Evolutionary conservation across 2,888 invertebrate species (phyloP).

Genomic region (Cotesia congregata): DNA sequence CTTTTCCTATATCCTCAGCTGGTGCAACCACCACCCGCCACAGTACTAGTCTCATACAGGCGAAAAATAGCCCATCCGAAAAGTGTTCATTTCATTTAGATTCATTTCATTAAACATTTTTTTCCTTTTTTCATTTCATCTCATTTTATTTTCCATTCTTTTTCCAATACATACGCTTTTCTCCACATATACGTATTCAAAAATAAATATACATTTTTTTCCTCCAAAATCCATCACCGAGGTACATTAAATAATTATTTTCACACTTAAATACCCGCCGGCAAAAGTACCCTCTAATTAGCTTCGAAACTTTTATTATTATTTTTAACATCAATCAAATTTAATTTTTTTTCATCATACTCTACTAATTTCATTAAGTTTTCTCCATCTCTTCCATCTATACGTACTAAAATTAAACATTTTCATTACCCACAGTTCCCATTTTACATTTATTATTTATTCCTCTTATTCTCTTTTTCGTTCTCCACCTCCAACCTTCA

Average conservation of each 20-base stretch:
- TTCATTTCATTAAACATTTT: background rate
- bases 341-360: background rate
- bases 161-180: background rate
- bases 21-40: conserved; percentile 3
- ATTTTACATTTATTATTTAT: conserved; percentile 1
- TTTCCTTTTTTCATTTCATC: background rate
- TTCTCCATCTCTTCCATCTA: background rate
- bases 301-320: conserved; percentile 11
- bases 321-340: conserved; percentile 30
- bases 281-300: conserved; percentile 17
- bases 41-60: conserved; percentile 7
- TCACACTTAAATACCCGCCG: background rate
- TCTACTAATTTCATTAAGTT: background rate
- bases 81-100: conserved; percentile 18
- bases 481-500: background rate
- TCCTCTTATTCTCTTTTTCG: background rate
- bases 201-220: background rate
- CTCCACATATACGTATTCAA: too few species aligned
- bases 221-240: background rate
- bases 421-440: background rate
- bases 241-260: background rate
- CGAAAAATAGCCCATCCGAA: conserved; percentile 15
- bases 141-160: background rate
- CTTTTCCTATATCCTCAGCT: conserved; percentile 17
- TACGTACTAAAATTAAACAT: background rate